Percentiles rank a stretch among this genome's conserved stretches.
Evolutionary conservation across 2,888 invertebrate species (phyloP).

Genomic region (Trissolcus japonicus): DNA sequence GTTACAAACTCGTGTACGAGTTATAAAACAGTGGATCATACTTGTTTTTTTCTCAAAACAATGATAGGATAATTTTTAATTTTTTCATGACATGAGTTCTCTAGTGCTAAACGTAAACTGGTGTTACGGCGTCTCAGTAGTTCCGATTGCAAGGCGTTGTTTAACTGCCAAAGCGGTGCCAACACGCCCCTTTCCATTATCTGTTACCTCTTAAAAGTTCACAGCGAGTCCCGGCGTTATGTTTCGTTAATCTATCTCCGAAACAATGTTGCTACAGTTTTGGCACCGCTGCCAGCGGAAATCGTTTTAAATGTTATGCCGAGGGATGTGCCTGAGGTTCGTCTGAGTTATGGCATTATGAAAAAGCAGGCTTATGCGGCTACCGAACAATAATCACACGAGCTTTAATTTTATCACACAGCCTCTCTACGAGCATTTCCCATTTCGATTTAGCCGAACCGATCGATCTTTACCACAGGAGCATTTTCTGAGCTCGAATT

Average conservation of each 20-base stretch:
- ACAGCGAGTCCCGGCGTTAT: constrained; percentile 73
- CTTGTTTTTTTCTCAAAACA: constrained; percentile 1
- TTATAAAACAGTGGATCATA: too few species aligned
- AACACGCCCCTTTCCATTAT: constrained; percentile 71
- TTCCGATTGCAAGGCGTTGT: constrained; percentile 67
- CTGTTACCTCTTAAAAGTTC: constrained; percentile 70
- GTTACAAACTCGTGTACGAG: too few species aligned
- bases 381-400: constrained; percentile 34
- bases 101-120: constrained; percentile 54
- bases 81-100: constrained; percentile 50
- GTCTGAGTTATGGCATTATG: constrained; percentile 74
- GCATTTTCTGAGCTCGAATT: too few species aligned
- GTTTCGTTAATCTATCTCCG: constrained; percentile 76
- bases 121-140: constrained; percentile 59
- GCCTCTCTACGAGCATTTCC: too few species aligned
- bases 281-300: constrained; percentile 76
- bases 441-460: too few species aligned
- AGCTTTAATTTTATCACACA: too few species aligned
- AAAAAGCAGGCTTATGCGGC: constrained; percentile 67
- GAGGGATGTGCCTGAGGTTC: constrained; percentile 71
- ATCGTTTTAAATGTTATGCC: constrained; percentile 76
- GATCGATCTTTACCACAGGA: too few species aligned
- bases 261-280: constrained; percentile 74
- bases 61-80: constrained; percentile 34
- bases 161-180: constrained; percentile 73